Percentiles rank a stretch among this genome's conserved stretches.
These are phyloP conservation scores for Indri indri DNA, from an alignment of 2,113 vertebrate genomes.

Conservation along the genomic window DNA sequence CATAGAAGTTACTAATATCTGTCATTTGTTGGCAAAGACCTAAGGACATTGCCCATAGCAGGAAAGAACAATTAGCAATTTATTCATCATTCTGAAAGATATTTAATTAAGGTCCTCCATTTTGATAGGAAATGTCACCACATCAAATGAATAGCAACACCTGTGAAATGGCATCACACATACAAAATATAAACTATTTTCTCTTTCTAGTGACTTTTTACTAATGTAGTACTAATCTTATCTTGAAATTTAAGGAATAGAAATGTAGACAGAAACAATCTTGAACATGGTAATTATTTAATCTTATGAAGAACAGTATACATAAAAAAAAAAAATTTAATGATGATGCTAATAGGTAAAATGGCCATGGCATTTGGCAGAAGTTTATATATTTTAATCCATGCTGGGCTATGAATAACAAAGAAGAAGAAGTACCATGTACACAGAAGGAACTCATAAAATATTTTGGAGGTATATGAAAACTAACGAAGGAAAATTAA, in stretches of 20 bases:
- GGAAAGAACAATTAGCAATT: not conserved
- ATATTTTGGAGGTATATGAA: not conserved
- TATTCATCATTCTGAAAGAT: conserved; percentile 10
- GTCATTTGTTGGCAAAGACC: not conserved
- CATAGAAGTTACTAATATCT: not conserved
- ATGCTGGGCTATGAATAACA: not conserved
- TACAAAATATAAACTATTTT: not conserved
- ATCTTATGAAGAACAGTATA: not conserved
- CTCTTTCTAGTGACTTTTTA: conserved; percentile 22
- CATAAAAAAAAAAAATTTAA: not conserved
- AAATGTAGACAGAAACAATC: conserved; percentile 8
- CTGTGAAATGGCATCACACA: not conserved
- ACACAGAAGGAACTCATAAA: not conserved
- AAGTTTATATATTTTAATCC: not conserved
- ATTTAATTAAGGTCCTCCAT: not conserved
- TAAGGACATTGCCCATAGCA: not conserved
- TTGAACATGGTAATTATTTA: conserved; percentile 7
- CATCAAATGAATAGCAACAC: not conserved
- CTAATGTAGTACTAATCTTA: not conserved
- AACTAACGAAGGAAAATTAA: not conserved
- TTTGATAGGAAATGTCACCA: conserved; percentile 11
- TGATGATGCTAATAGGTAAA: not conserved
- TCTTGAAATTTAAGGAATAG: not conserved
- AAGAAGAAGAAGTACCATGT: not conserved
- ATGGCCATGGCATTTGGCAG: not conserved